A percentile compares a stretch with the other conserved stretches of the same genome.
Conservation (phyloP, 2,888 invertebrate species). For the Himalopsyche kuldschensis region DNA sequence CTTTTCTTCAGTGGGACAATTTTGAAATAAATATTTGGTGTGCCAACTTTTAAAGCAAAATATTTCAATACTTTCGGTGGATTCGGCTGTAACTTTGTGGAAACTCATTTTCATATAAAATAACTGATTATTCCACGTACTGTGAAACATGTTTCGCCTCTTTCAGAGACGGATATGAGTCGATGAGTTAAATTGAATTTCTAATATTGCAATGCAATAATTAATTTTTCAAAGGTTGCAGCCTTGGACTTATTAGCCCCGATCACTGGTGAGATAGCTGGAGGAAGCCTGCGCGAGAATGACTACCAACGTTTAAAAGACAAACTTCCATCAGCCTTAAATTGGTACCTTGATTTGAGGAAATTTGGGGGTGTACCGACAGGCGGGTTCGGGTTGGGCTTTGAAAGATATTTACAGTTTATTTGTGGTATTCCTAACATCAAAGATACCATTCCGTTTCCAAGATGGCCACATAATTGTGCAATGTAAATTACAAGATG, state of each 20-base stretch:
- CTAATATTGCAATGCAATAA: neutral
- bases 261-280: conserved; percentile 89
- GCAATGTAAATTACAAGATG: conserved; percentile 53
- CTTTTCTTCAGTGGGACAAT: no score
- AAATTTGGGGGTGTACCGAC: conserved; percentile 88
- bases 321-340: conserved; percentile 63
- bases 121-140: no score
- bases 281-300: conserved; percentile 92
- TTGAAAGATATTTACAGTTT: conserved; percentile 87
- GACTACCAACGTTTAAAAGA: conserved; percentile 64
- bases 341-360: conserved; percentile 90
- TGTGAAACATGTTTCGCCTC: no score
- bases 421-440: conserved; percentile 84
- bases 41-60: no score
- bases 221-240: conserved; percentile 58
- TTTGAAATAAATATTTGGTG: no score
- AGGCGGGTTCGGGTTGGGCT: conserved; percentile 94
- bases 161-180: no score
- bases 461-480: conserved; percentile 91
- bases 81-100: no score
- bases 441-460: conserved; percentile 93
- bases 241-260: conserved; percentile 89
- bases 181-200: no score
- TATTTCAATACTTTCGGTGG: no score
- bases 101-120: no score